A percentile compares a stretch with the other conserved stretches of the same genome.
Conservation (phyloP, 1,140 invertebrate species). For the Drosophila aff. region DNA sequence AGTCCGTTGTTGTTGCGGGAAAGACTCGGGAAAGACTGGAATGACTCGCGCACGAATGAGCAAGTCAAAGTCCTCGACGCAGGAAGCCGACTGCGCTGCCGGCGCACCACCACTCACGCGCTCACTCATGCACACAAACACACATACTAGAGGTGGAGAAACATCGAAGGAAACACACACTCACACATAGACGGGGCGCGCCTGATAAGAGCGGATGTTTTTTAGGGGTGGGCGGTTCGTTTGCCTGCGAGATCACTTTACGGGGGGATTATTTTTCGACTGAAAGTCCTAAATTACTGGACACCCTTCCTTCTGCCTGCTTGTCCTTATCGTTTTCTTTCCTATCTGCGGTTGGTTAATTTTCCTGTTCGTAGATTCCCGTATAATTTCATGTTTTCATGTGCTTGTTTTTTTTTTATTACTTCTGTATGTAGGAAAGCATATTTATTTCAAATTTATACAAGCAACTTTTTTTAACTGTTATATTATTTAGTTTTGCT, state of each 20-base stretch:
- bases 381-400: constrained; percentile 7
- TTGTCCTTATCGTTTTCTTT: constrained; percentile 6
- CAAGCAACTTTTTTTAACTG: no score
- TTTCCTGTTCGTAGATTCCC: neutral
- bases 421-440: no score
- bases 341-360: constrained; percentile 3
- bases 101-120: constrained; percentile 10
- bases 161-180: constrained; percentile 3
- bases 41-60: constrained; percentile 60
- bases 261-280: constrained; percentile 24
- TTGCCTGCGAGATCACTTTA: constrained; percentile 69
- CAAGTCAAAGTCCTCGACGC: constrained; percentile 77
- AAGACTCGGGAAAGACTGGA: constrained; percentile 16
- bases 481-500: no score
- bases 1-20: constrained; percentile 24
- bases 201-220: constrained; percentile 67
- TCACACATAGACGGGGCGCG: constrained; percentile 37
- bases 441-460: no score
- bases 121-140: constrained; percentile 1
- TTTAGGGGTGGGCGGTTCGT: constrained; percentile 66
- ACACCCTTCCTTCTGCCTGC: constrained; percentile 6
- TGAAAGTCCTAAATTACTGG: constrained; percentile 18
- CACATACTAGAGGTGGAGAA: constrained; percentile 1
- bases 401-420: neutral
- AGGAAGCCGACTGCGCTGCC: constrained; percentile 79